phyloP scores from a whole-genome alignment of 2,888 invertebrate genomes.

The Panopea generosa region DNA sequence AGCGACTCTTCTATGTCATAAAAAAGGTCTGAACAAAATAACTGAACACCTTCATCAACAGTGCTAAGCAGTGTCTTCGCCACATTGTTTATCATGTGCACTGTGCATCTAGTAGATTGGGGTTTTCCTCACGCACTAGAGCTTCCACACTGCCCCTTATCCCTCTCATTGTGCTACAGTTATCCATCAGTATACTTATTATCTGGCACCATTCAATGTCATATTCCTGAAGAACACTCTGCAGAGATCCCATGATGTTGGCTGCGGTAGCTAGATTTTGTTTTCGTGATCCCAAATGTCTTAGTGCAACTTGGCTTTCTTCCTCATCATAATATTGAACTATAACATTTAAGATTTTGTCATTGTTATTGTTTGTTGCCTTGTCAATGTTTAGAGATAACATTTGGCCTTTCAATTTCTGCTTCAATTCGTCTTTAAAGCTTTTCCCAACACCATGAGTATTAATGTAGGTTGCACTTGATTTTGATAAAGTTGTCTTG shows the following conservation, averaged over 20 bases:
- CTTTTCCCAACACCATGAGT: slow-evolving; percentile 27
- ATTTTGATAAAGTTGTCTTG: no score
- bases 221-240: slow-evolving; percentile 23
- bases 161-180: slow-evolving; percentile 48
- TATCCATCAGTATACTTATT: slow-evolving; percentile 40
- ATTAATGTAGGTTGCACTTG: slow-evolving; percentile 37
- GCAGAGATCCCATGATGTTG: slow-evolving; percentile 15
- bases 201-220: slow-evolving; percentile 22
- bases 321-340: slow-evolving; percentile 33
- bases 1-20: slow-evolving; percentile 53
- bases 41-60: slow-evolving; percentile 18
- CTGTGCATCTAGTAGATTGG: slow-evolving; percentile 8
- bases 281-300: slow-evolving; percentile 26
- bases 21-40: slow-evolving; percentile 24
- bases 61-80: slow-evolving; percentile 27
- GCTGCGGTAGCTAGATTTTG: slow-evolving; percentile 33
- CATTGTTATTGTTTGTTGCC: slow-evolving; percentile 46
- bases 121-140: slow-evolving; percentile 18
- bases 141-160: slow-evolving; percentile 29
- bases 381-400: slow-evolving; percentile 33
- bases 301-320: not conserved
- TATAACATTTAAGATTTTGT: slow-evolving; percentile 36
- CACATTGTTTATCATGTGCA: slow-evolving; percentile 32
- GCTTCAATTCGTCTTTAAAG: slow-evolving; percentile 23
- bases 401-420: slow-evolving; percentile 9